Evolutionary conservation across 2,113 vertebrate species (phyloP).

Genomic region (Acanthisitta chloris): DNA sequence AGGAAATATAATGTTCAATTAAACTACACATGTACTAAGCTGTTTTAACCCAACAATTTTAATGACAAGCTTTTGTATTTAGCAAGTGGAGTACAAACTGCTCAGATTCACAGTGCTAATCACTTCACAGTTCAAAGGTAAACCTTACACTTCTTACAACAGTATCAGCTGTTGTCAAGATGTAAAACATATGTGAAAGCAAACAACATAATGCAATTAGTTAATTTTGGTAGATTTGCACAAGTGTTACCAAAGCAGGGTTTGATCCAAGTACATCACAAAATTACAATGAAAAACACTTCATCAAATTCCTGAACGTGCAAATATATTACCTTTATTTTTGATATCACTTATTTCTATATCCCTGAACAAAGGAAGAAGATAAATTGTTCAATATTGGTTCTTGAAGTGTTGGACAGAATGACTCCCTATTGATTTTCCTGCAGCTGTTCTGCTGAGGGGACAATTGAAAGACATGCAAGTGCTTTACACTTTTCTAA

Average conservation of each 20-base stretch:
- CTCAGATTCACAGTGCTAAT: background rate
- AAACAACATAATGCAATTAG: constrained; percentile 52
- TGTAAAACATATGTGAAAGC: constrained; percentile 3
- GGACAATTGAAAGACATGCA: constrained; percentile 2
- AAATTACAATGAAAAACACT: background rate
- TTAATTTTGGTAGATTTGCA: constrained; percentile 26
- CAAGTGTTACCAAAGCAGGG: constrained; percentile 18
- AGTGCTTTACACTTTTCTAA: background rate
- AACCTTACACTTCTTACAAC: background rate
- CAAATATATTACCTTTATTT: background rate
- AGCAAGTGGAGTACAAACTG: background rate
- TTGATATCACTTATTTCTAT: background rate
- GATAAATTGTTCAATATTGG: background rate
- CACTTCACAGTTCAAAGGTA: constrained; percentile 30
- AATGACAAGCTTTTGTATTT: background rate
- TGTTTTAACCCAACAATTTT: background rate
- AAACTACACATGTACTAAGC: background rate
- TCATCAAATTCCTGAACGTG: background rate
- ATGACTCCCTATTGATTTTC: constrained; percentile 38
- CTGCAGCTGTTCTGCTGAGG: constrained; percentile 7
- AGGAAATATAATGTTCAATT: background rate
- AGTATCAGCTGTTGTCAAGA: constrained; percentile 4
- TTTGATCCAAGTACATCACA: background rate
- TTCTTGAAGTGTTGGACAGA: background rate
- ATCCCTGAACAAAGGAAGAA: background rate